Evolutionary conservation across 2,888 invertebrate species (phyloP).

Genomic region (Tridacna gigas): DNA sequence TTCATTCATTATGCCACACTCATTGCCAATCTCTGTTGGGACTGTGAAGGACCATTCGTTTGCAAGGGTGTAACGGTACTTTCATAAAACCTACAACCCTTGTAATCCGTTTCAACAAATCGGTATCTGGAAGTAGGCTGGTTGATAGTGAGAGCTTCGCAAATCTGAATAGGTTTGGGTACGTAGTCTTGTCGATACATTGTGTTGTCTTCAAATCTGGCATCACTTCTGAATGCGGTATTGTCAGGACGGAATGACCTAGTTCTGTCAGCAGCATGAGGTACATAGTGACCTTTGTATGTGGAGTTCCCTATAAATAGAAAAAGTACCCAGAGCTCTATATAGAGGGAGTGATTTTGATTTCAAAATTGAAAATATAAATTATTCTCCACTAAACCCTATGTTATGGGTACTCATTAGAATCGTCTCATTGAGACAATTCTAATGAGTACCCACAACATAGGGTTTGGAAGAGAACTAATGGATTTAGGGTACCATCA

Average conservation of each 20-base stretch:
- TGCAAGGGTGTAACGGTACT: constrained; percentile 68
- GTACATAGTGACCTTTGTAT: constrained; percentile 77
- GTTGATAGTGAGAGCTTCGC: constrained; percentile 81
- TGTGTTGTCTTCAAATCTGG: constrained; percentile 79
- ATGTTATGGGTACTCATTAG: too few relatives aligned
- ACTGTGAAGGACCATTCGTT: constrained; percentile 39
- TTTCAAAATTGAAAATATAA: too few relatives aligned
- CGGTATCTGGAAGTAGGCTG: constrained; percentile 69
- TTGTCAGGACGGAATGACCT: constrained; percentile 72
- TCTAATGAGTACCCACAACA: too few relatives aligned
- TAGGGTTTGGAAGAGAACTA: too few relatives aligned
- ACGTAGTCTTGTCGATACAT: constrained; percentile 80
- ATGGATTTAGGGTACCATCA: too few relatives aligned
- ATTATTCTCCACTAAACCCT: too few relatives aligned
- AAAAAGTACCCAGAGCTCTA: too few relatives aligned
- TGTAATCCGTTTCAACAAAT: constrained; percentile 75
- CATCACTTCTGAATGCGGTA: constrained; percentile 65
- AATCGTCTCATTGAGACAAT: too few relatives aligned
- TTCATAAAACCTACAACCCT: constrained; percentile 82
- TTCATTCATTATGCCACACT: constrained; percentile 60
- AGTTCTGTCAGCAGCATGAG: constrained; percentile 64
- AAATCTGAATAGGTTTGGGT: constrained; percentile 73
- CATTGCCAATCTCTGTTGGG: constrained; percentile 65
- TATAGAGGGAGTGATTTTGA: too few relatives aligned
- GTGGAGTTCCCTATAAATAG: constrained; percentile 74